Conservation (phyloP, 2,797 vertebrate species). For the Myotis vivesi region DNA sequence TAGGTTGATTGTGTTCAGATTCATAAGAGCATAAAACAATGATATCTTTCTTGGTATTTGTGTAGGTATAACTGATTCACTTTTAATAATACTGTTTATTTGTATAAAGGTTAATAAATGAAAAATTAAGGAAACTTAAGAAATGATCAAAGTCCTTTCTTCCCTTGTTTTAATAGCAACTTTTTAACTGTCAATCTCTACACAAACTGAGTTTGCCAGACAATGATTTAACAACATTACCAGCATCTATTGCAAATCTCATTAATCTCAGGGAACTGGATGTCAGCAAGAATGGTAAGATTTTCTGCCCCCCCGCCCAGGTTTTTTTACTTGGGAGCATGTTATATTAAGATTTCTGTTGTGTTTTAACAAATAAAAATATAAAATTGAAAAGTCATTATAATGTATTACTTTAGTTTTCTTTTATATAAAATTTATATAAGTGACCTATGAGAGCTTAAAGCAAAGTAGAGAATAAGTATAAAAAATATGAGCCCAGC, state of each 20-base stretch:
- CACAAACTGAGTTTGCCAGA: conserved; percentile 98
- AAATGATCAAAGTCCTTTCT: conserved; percentile 67
- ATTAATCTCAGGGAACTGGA: conserved; percentile 99
- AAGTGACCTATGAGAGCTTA: not conserved
- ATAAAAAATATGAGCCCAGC: not conserved
- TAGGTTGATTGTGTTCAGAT: not conserved
- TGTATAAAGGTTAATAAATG: conserved; percentile 25
- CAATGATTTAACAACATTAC: conserved; percentile 96
- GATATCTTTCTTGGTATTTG: not conserved
- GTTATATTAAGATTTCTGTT: conserved; percentile 44
- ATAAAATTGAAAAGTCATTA: conserved; percentile 9
- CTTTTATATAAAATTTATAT: not conserved
- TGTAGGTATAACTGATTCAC: conserved; percentile 19
- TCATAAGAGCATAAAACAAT: not conserved
- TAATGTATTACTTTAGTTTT: not conserved
- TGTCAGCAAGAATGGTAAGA: conserved; percentile 99
- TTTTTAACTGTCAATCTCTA: conserved; percentile 99
- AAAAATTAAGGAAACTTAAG: conserved; percentile 48
- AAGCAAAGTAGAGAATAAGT: not conserved
- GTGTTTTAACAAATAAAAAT: conserved; percentile 45
- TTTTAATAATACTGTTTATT: conserved; percentile 44
- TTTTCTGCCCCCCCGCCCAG: not conserved
- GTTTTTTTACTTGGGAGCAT: conserved; percentile 13
- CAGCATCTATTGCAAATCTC: conserved; percentile 97
- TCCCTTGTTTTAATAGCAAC: conserved; percentile 90